Evolutionary conservation across 2,797 vertebrate species (phyloP).

Genomic region (Oreochromis mossambicus): DNA sequence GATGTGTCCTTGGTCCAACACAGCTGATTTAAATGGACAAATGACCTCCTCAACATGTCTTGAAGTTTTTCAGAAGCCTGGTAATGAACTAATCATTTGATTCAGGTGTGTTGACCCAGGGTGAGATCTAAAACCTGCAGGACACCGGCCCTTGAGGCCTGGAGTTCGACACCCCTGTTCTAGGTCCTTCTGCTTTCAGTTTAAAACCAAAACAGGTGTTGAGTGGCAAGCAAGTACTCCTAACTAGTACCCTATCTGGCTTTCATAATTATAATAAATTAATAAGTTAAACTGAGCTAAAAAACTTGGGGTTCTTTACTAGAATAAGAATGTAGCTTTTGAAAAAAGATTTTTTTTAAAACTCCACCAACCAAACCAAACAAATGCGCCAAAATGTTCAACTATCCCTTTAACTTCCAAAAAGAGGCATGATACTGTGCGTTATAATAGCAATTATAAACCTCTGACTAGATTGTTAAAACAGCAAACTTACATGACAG

Average conservation of each 20-base stretch:
- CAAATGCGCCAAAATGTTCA: neutral
- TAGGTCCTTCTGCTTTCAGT: neutral
- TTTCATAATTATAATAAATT: neutral
- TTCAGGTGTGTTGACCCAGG: too few species aligned
- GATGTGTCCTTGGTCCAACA: too few species aligned
- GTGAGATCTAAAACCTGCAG: too few species aligned
- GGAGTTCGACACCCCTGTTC: neutral
- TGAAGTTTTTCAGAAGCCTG: too few species aligned
- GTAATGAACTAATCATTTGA: too few species aligned
- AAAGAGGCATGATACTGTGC: neutral
- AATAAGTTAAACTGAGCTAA: neutral
- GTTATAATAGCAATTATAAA: neutral
- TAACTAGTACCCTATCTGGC: neutral
- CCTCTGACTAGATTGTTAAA: neutral
- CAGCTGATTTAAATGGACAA: too few species aligned
- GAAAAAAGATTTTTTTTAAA: neutral
- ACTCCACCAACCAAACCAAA: neutral
- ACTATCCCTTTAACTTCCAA: neutral
- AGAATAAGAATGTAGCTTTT: accelerated
- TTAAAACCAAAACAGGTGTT: neutral
- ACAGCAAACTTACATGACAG: neutral
- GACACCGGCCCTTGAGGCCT: too few species aligned
- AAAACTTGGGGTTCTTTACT: neutral
- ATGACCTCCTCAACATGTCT: too few species aligned
- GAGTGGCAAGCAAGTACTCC: neutral